These are phyloP conservation scores for Acrobeloides nanus DNA, from an alignment of 2,888 invertebrate species.

Conservation along the genomic window DNA sequence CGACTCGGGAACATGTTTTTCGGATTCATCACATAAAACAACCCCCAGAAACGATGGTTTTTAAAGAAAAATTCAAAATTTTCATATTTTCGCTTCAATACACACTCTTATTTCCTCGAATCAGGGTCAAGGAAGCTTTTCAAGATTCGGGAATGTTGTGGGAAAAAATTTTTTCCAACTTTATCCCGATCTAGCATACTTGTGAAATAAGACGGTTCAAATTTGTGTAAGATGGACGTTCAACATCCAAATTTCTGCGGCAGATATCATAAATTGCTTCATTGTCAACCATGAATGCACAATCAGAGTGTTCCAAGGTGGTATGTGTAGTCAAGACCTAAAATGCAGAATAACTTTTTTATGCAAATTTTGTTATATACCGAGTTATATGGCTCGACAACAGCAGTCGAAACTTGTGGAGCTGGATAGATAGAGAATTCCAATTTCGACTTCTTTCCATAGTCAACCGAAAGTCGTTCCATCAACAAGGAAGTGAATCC, in stretches of 20 bases:
- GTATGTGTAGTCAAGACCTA: slow-evolving; percentile 92
- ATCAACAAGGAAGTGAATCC: slow-evolving; percentile 80
- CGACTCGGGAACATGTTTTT: too few relatives aligned
- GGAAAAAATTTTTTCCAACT: too few relatives aligned
- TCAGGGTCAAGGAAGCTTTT: too few relatives aligned
- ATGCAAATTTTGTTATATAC: too few relatives aligned
- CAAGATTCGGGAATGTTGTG: slow-evolving; percentile 9
- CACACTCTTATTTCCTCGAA: too few relatives aligned
- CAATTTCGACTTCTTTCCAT: slow-evolving; percentile 59
- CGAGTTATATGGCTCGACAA: slow-evolving; percentile 92
- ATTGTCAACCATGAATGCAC: slow-evolving; percentile 73
- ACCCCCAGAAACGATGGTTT: too few relatives aligned
- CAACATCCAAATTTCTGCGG: slow-evolving; percentile 65
- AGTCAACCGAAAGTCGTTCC: slow-evolving; percentile 73
- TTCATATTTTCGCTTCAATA: too few relatives aligned
- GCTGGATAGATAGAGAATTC: slow-evolving; percentile 84
- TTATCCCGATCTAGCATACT: slow-evolving; percentile 58
- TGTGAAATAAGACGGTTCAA: slow-evolving; percentile 88
- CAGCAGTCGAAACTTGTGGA: slow-evolving; percentile 76
- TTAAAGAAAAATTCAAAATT: too few relatives aligned
- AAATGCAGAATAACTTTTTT: too few relatives aligned
- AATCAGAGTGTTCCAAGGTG: slow-evolving; percentile 84
- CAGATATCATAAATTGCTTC: slow-evolving; percentile 69
- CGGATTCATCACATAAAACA: too few relatives aligned
- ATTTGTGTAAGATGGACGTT: slow-evolving; percentile 74